Percentiles rank a stretch among this genome's conserved stretches.
Evolutionary conservation across 2,888 invertebrate species (phyloP).

Genomic region (Drosophila ochracea): DNA sequence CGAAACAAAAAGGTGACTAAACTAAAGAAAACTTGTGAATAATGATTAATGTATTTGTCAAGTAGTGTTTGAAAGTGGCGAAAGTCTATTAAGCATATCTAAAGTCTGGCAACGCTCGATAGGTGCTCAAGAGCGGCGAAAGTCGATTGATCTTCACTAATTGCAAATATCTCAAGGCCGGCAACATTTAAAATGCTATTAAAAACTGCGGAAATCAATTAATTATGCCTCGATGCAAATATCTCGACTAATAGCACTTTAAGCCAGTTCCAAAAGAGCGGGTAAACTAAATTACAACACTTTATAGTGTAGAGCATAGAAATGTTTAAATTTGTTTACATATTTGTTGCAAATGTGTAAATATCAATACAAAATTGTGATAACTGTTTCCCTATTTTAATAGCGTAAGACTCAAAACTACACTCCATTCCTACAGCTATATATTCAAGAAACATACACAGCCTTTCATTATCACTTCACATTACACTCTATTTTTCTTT

Average conservation of each 20-base stretch:
- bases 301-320: not conserved
- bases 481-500: not conserved
- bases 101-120: not conserved
- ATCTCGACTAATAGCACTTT: not conserved
- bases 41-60: constrained; percentile 28
- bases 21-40: constrained; percentile 12
- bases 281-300: not conserved
- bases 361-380: not conserved
- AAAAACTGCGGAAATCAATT: not conserved
- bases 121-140: not conserved
- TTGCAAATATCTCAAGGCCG: not conserved
- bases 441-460: not conserved
- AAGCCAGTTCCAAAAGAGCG: not conserved
- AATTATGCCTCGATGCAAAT: not conserved
- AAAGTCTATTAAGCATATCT: constrained; percentile 32
- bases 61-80: constrained; percentile 19
- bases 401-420: not conserved
- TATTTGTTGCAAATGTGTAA: not conserved
- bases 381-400: not conserved
- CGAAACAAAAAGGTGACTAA: constrained; percentile 39
- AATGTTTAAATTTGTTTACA: not conserved
- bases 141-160: not conserved
- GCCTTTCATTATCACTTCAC: not conserved
- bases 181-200: not conserved
- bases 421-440: not conserved